Evolutionary conservation across 2,888 invertebrate genomes (phyloP).

Genomic region (Aphodius sticticus): DNA sequence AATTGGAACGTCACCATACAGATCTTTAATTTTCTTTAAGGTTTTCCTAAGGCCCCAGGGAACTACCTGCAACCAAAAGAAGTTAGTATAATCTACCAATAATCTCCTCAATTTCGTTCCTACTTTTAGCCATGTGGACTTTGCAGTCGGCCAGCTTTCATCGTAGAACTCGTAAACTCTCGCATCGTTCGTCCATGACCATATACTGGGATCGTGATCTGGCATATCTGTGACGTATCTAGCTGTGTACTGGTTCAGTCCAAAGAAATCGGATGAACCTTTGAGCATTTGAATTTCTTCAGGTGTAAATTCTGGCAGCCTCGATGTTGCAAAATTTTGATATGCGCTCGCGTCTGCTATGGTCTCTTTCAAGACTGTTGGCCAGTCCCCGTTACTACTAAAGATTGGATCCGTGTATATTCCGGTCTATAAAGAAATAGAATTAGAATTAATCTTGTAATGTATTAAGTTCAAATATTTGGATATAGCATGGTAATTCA

Average conservation of each 20-base stretch:
- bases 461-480: too few species aligned
- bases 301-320: conserved; percentile 60
- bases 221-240: conserved; percentile 16
- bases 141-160: conserved; percentile 55
- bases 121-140: conserved; percentile 32
- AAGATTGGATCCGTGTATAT: conserved; percentile 62
- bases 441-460: too few species aligned
- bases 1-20: conserved; percentile 29
- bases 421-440: conserved; percentile 55
- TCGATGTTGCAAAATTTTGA: conserved; percentile 59
- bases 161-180: conserved; percentile 19
- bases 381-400: conserved; percentile 62
- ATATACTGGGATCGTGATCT: conserved; percentile 6
- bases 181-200: conserved; percentile 26
- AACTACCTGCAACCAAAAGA: conserved; percentile 23
- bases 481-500: too few species aligned
- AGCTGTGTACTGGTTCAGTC: conserved; percentile 70
- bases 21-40: conserved; percentile 27
- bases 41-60: conserved; percentile 28
- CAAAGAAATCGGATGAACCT: conserved; percentile 70
- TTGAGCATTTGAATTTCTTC: conserved; percentile 58
- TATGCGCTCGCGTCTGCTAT: conserved; percentile 58
- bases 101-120: not conserved
- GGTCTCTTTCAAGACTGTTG: conserved; percentile 58
- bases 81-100: not conserved